Evolutionary conservation across 2,113 vertebrate species (phyloP).

Genomic region (Eurystomus gularis): DNA sequence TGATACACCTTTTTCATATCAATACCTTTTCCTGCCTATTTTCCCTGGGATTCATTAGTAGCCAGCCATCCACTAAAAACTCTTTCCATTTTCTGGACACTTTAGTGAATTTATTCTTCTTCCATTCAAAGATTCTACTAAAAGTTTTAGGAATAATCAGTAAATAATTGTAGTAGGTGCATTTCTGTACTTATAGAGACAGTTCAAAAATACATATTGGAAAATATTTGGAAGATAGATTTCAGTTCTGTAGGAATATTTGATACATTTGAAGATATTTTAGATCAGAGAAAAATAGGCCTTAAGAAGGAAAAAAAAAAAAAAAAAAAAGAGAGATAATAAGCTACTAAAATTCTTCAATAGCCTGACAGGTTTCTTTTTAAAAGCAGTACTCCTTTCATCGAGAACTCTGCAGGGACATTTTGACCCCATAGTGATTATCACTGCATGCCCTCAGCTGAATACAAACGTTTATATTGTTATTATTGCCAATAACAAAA

Average conservation of each 20-base stretch:
- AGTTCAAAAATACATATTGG: neutral
- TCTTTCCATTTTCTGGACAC: neutral
- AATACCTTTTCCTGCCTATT: neutral
- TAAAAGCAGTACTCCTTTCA: neutral
- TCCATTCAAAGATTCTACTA: neutral
- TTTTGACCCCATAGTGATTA: neutral
- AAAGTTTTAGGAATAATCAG: constrained; percentile 22
- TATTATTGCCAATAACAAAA: constrained; percentile 4
- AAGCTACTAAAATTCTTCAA: neutral
- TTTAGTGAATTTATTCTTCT: constrained; percentile 9
- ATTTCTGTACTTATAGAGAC: neutral
- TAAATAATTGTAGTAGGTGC: constrained; percentile 3
- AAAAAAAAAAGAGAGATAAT: neutral
- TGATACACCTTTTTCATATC: neutral
- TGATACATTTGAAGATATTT: neutral
- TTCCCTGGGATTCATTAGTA: neutral
- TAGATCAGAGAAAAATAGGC: neutral
- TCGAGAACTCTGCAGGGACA: neutral
- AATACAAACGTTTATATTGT: neutral
- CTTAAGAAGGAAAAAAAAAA: neutral
- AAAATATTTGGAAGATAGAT: constrained; percentile 13
- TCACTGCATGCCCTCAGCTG: neutral
- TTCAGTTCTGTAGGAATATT: neutral
- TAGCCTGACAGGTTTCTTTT: neutral
- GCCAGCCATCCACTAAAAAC: neutral